These are phyloP conservation scores for Apocheima hispidaria DNA, from an alignment of 2,888 invertebrate genomes.

Conservation along the genomic window DNA sequence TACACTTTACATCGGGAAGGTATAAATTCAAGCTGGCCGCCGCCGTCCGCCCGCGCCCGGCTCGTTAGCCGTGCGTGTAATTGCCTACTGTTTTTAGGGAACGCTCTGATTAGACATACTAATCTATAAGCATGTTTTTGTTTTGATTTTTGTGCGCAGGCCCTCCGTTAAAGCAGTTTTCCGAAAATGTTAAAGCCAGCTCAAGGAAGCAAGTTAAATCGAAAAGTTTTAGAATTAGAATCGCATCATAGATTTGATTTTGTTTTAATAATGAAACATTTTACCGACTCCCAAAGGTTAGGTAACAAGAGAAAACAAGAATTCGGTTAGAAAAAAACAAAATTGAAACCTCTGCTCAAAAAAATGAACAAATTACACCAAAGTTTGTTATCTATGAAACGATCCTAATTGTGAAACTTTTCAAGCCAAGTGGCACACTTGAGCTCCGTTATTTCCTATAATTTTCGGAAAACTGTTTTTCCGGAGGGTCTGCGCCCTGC, in stretches of 20 bases:
- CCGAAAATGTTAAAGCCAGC: no score
- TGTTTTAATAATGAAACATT: no score
- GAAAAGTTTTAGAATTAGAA: no score
- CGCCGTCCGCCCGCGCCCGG: constrained; percentile 47
- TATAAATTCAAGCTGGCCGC: constrained; percentile 58
- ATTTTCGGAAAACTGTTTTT: constrained; percentile 42
- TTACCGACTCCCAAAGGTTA: no score
- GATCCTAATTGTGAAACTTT: constrained; percentile 5
- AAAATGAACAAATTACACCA: background rate
- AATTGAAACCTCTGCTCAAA: background rate
- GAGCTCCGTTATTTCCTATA: constrained; percentile 30
- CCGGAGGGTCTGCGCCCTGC: constrained; percentile 45
- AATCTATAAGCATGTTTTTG: constrained; percentile 38
- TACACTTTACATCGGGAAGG: constrained; percentile 66
- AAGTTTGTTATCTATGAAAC: background rate
- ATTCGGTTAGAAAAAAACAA: background rate
- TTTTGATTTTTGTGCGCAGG: constrained; percentile 25
- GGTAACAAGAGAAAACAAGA: no score
- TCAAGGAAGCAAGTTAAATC: no score
- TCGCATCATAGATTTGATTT: no score
- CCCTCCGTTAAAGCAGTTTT: no score
- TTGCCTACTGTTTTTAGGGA: constrained; percentile 70
- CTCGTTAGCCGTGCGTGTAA: constrained; percentile 75
- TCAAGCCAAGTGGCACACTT: constrained; percentile 2
- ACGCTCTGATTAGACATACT: constrained; percentile 64